Evolutionary conservation across 1,140 invertebrate species (phyloP).

Genomic region (Megalonaias nervosa): DNA sequence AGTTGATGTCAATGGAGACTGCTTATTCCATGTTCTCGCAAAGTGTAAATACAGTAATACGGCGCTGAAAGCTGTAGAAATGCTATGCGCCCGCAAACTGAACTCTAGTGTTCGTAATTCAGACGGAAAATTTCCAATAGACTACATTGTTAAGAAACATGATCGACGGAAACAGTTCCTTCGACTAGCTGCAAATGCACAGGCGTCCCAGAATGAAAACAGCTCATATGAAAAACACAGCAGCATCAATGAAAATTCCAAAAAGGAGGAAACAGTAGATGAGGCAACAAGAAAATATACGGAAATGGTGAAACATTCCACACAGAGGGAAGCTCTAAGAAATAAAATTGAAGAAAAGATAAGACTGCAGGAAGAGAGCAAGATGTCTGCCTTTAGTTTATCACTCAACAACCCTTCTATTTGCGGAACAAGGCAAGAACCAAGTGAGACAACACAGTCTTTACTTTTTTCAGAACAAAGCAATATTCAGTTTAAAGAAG

Average conservation of each 20-base stretch:
- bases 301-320: slow-evolving; percentile 5
- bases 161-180: slow-evolving; percentile 55
- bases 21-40: slow-evolving; percentile 52
- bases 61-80: slow-evolving; percentile 46
- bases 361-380: slow-evolving; percentile 23
- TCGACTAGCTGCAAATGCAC: slow-evolving; percentile 23
- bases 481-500: not conserved
- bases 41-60: slow-evolving; percentile 47
- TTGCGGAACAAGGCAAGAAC: not conserved
- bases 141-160: slow-evolving; percentile 51
- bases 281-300: no score
- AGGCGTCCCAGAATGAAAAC: no score
- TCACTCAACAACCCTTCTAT: not conserved
- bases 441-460: not conserved
- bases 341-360: slow-evolving; percentile 41
- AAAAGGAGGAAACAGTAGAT: no score
- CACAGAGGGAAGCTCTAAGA: slow-evolving; percentile 25
- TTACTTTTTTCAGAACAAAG: not conserved
- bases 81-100: slow-evolving; percentile 46
- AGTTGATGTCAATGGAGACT: slow-evolving; percentile 46
- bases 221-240: no score
- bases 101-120: slow-evolving; percentile 44
- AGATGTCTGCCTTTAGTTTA: slow-evolving; percentile 38
- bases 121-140: slow-evolving; percentile 48
- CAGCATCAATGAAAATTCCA: no score